phyloP scores from a whole-genome alignment of 2,797 vertebrate genomes.

The Microhierax caerulescens region DNA sequence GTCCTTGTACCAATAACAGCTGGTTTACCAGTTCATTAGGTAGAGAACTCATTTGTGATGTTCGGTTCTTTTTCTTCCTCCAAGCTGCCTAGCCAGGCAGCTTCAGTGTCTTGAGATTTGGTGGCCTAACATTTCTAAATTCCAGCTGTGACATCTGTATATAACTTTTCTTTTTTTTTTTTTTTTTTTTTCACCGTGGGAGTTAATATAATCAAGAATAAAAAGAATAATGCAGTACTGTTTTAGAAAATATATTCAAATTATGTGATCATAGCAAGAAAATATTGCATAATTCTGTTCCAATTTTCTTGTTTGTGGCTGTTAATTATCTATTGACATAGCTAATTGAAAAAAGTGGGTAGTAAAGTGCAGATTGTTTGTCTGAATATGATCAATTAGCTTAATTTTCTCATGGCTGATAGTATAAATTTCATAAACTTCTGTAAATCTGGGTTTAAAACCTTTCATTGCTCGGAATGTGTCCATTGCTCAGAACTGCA shows the following conservation, averaged over 20 bases:
- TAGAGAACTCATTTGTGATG: not conserved
- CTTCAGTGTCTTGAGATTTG: not conserved
- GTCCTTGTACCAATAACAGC: not conserved
- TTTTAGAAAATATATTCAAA: not conserved
- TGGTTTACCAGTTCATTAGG: not conserved
- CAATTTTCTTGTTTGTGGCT: not conserved
- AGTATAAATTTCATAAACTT: not conserved
- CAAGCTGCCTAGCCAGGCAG: not conserved
- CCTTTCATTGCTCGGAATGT: accelerated
- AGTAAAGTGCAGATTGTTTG: not conserved
- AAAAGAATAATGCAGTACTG: not conserved
- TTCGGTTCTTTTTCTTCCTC: not conserved
- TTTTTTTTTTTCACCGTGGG: not conserved
- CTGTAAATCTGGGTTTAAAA: not conserved
- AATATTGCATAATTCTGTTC: not conserved
- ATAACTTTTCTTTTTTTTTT: not conserved
- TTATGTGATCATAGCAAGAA: not conserved
- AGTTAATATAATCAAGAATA: not conserved
- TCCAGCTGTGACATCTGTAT: not conserved
- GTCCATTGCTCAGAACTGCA: not conserved
- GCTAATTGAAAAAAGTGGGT: not conserved
- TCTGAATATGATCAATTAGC: not conserved
- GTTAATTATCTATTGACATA: not conserved
- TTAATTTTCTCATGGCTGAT: not conserved
- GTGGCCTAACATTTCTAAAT: not conserved